Conservation (phyloP, 1,140 invertebrate genomes). For the Lasaia peninsularis region DNA sequence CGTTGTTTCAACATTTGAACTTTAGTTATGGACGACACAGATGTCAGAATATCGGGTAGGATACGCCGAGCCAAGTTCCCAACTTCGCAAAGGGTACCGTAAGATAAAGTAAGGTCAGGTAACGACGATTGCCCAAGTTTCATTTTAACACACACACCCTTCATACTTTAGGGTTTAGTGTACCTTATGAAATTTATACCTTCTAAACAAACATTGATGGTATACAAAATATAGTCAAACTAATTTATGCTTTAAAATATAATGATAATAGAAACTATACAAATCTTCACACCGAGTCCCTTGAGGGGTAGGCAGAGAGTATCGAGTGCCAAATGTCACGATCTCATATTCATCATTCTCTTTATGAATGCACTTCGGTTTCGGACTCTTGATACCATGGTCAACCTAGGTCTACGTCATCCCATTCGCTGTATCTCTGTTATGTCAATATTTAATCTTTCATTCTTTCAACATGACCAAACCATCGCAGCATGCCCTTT, state of each 20-base stretch:
- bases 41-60: slow-evolving; percentile 36
- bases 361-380: too few relatives aligned
- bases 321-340: too few relatives aligned
- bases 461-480: too few relatives aligned
- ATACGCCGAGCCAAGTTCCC: slow-evolving; percentile 33
- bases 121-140: slow-evolving; percentile 16
- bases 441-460: too few relatives aligned
- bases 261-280: too few relatives aligned
- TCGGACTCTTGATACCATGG: too few relatives aligned
- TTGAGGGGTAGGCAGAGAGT: too few relatives aligned
- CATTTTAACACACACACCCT: slow-evolving; percentile 11
- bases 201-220: neutral
- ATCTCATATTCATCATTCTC: too few relatives aligned
- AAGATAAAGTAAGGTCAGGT: slow-evolving; percentile 24
- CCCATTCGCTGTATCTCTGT: too few relatives aligned
- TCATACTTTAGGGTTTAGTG: slow-evolving; percentile 12
- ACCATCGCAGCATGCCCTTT: too few relatives aligned
- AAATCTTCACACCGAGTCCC: too few relatives aligned
- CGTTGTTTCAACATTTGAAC: slow-evolving; percentile 63
- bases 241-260: neutral
- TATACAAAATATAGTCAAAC: neutral
- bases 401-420: too few relatives aligned
- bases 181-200: slow-evolving; percentile 3
- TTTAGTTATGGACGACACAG: slow-evolving; percentile 49
- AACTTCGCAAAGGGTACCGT: slow-evolving; percentile 28